A percentile compares a stretch with the other conserved stretches of the same genome.
phyloP scores from a whole-genome alignment of 2,797 vertebrate species.

The Setipinna tenuifilis region DNA sequence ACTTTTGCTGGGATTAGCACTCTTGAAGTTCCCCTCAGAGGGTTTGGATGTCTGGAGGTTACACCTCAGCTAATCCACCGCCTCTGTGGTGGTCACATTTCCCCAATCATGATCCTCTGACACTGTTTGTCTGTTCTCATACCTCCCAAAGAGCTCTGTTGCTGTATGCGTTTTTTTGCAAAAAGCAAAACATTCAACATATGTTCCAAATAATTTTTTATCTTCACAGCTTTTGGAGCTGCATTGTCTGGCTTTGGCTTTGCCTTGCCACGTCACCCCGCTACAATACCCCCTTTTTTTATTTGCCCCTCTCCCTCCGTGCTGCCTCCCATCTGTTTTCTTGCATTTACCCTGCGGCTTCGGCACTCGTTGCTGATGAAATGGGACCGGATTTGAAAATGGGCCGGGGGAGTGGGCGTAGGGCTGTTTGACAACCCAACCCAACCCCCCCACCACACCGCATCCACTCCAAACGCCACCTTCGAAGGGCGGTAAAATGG shows the following conservation, averaged over 20 bases:
- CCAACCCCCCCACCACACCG: conserved; percentile 24
- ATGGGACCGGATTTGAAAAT: conserved; percentile 66
- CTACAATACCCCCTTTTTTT: conserved; percentile 19
- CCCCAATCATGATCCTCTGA: conserved; percentile 5
- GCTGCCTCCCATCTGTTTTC: conserved; percentile 69
- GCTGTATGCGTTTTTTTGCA: neutral
- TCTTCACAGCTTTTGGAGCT: neutral
- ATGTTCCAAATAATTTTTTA: conserved; percentile 8
- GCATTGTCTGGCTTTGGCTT: conserved; percentile 25
- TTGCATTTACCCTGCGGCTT: conserved; percentile 64
- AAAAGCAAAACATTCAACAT: conserved; percentile 13
- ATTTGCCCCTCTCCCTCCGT: conserved; percentile 47
- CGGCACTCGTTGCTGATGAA: conserved; percentile 64
- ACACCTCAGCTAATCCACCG: conserved; percentile 14
- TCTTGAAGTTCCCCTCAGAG: conserved; percentile 25
- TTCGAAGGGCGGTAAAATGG: conserved; percentile 48
- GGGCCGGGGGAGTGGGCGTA: conserved; percentile 65
- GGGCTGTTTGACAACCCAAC: conserved; percentile 56
- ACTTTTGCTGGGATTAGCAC: conserved; percentile 24
- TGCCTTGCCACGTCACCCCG: conserved; percentile 39
- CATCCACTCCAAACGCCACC: conserved; percentile 48
- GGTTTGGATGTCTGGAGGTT: conserved; percentile 22
- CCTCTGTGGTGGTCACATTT: conserved; percentile 18
- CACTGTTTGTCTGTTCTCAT: conserved; percentile 6
- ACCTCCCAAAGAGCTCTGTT: conserved; percentile 18